Base-by-base conservation (phyloP, 1,140 invertebrate genomes). In the Rhagoletis pomonella region DNA sequence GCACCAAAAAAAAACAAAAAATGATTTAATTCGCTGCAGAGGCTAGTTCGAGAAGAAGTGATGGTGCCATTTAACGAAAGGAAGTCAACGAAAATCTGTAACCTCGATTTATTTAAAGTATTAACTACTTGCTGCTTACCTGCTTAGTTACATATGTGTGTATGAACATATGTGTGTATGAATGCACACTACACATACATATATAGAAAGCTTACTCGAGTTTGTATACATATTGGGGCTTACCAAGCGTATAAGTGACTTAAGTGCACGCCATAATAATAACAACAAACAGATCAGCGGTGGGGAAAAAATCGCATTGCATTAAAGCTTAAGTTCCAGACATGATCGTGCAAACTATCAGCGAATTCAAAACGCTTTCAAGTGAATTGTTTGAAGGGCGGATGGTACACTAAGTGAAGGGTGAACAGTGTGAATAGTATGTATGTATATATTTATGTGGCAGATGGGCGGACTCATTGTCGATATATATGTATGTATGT, bases 61-160 rank as follows among this genome's bases (percentile, higher is more conserved):
- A 29, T 29, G 29, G 29, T 29, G 29, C 0, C 29, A 73, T 14
- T 39, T 73, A 42, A 42, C 39, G 44, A 39, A 73, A 73, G 39
- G 67, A 73, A 73, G 67, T 73, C 67, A 73, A 2, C 39, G 60
- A 65, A 91, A 87, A 87, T 77, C 90, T 89, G 91, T 91, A 91
- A 91, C 91, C 91, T 91, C 91, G 91, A 92, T 91, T 91, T 91
- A 91, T 91, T 91, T 91, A 91, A 91, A 91, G 91, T 91, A 91
- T 91, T 91, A 91, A 91, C 91, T 92, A 90, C 91, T 91, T 91
- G 91, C 91, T 91, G 91, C 90, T 85, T 60, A 59, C 58, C 19
- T 12, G 19, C 50, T 58, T 55, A 55, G 58, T 85, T 29, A 85
- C 58, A 85, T 65, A 65, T 65, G 7, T n/a, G 17, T 19, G 17